A percentile compares a stretch with the other conserved stretches of the same genome.
These are phyloP conservation scores for Epirrita christyi DNA, from an alignment of 2,888 invertebrate genomes.

Conservation along the genomic window DNA sequence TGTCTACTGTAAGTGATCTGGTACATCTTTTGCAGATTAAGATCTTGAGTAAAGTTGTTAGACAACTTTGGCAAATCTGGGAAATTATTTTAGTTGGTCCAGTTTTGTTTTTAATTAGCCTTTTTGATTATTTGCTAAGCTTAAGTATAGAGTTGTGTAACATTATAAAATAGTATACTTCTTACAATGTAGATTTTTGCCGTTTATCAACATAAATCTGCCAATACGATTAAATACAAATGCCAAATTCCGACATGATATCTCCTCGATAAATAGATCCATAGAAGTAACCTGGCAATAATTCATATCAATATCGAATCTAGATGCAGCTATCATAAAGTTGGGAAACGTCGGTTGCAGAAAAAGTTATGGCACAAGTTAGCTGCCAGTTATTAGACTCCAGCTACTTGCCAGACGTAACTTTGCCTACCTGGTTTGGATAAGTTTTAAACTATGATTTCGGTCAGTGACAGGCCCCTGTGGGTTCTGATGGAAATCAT, in stretches of 20 bases:
- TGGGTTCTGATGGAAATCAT: constrained; percentile 7
- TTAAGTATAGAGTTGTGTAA: no score
- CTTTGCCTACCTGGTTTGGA: neutral
- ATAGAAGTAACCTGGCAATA: constrained; percentile 10
- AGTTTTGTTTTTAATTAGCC: no score
- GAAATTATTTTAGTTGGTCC: no score
- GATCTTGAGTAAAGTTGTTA: no score
- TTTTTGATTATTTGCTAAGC: neutral
- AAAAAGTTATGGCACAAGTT: constrained; percentile 22
- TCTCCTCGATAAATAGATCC: constrained; percentile 19
- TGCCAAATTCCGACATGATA: constrained; percentile 1
- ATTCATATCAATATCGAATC: constrained; percentile 16
- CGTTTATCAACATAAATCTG: constrained; percentile 1
- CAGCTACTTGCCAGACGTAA: neutral
- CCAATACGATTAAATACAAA: constrained; percentile 12
- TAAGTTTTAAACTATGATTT: constrained; percentile 7
- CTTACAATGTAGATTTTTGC: neutral
- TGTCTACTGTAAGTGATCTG: no score
- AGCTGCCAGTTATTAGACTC: constrained; percentile 1
- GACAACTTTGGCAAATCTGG: no score
- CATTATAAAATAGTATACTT: no score
- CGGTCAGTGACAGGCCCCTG: neutral
- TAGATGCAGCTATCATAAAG: constrained; percentile 23
- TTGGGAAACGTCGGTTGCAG: constrained; percentile 19
- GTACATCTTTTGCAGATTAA: no score